Evolutionary conservation across 2,888 invertebrate genomes (phyloP), one percentile per base, ranked within the genome.

Genomic region (Ommatoiulus sabulosus): DNA sequence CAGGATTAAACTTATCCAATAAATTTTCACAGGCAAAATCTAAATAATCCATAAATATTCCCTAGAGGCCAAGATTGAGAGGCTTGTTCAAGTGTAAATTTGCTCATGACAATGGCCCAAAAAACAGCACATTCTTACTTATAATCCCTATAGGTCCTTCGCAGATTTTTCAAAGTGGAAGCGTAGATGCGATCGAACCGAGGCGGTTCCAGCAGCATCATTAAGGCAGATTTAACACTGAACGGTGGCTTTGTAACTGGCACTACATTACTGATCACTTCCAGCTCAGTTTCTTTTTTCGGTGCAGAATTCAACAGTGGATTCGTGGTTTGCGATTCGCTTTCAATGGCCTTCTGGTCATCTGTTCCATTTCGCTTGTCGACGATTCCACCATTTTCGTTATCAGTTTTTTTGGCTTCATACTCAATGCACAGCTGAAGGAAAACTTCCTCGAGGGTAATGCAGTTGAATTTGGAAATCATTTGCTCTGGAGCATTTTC

Each of bases 81-180:
- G n/a, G n/a, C n/a, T n/a, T n/a, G n/a, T n/a, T n/a, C n/a, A n/a
- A 35, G 35, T 35, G 2, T 35, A 35, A 35, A 35, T 35, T 35
- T 2, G 35, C 2, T 35, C 35, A 35, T 35, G 35, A 35, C 35
- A 35, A 35, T 35, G 35, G 35, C 2, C 35, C 35, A 57, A 15
- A 57, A 3, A 57, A 17, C 57, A 57, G 4, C 57, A 57, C 10
- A 57, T n/a, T 63, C 63, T 84, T 84, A 84, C 84, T 84, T 84
- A n/a, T 84, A 84, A 84, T 84, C 84, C 6, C 84, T 43, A n/a
- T 84, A 84, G 2, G 84, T 84, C n/a, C 84, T 84, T 35, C 84
- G 84, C 17, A 84, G 44, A 84, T 84, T 84, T 44, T 84, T 84
- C 84, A 84, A 84, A 43, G 84, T 84, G 7, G 84, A 12, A 44